phyloP scores from a whole-genome alignment of 2,797 vertebrate genomes.

The Gephyroberyx darwinii region DNA sequence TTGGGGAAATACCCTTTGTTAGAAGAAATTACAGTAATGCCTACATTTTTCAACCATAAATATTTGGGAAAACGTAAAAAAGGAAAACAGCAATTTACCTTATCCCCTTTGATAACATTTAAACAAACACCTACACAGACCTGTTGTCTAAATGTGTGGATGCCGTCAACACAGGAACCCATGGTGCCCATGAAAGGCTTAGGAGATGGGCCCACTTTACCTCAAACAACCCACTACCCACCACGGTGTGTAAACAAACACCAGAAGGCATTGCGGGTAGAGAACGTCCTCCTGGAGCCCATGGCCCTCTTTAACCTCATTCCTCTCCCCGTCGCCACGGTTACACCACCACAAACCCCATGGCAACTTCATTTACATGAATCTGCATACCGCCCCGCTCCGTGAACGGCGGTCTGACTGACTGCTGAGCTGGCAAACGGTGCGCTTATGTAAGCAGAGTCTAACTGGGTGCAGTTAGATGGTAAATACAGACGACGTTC shows the following conservation, averaged over 20 bases:
- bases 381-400: constrained; percentile 68
- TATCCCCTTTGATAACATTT: background rate
- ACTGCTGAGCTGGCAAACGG: constrained; percentile 75
- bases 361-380: constrained; percentile 73
- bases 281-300: constrained; percentile 56
- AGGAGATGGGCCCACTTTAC: constrained; percentile 49
- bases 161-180: constrained; percentile 34
- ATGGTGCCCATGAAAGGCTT: constrained; percentile 39
- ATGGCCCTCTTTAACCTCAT: constrained; percentile 73
- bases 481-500: constrained; percentile 65
- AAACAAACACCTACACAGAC: constrained; percentile 7
- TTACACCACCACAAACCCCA: constrained; percentile 65
- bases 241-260: constrained; percentile 72
- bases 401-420: constrained; percentile 66
- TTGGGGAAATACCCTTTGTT: constrained; percentile 15
- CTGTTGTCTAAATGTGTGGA: constrained; percentile 11
- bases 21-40: constrained; percentile 19
- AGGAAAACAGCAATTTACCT: constrained; percentile 11
- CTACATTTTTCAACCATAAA: constrained; percentile 10
- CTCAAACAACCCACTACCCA: constrained; percentile 56
- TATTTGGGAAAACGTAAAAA: constrained; percentile 20
- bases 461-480: constrained; percentile 50
- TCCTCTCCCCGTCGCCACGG: constrained; percentile 72
- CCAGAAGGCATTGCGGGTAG: constrained; percentile 73
- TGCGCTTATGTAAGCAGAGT: constrained; percentile 73